A percentile compares a stretch with the other conserved stretches of the same genome.
phyloP scores from a whole-genome alignment of 2,797 vertebrate genomes.

The Eupleurogrammus muticus region DNA sequence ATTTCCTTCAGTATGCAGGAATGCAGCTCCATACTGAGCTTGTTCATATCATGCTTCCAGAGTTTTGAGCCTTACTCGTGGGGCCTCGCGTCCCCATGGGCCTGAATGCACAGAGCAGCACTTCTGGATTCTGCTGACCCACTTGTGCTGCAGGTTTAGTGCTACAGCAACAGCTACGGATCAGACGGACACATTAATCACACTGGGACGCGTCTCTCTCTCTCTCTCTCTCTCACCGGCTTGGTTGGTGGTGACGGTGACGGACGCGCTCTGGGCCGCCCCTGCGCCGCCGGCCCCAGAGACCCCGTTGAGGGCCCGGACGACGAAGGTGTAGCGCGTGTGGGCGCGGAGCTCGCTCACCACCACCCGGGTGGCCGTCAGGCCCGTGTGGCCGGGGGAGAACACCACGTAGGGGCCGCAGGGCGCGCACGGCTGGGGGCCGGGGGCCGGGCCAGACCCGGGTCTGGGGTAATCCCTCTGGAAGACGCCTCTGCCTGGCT shows the following conservation, averaged over 20 bases:
- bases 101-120: constrained; percentile 46
- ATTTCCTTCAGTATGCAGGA: not conserved
- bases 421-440: constrained; percentile 88
- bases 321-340: constrained; percentile 97
- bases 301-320: constrained; percentile 94
- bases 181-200: constrained; percentile 43
- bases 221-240: constrained; percentile 91
- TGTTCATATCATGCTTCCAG: constrained; percentile 41
- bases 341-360: constrained; percentile 97
- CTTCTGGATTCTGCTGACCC: constrained; percentile 64
- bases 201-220: constrained; percentile 39
- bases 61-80: constrained; percentile 47
- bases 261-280: constrained; percentile 91
- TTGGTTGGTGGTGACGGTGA: constrained; percentile 98
- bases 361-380: constrained; percentile 90
- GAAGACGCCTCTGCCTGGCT: constrained; percentile 61
- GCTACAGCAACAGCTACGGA: constrained; percentile 38
- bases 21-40: constrained; percentile 10
- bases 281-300: constrained; percentile 88
- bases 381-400: constrained; percentile 88
- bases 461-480: constrained; percentile 56
- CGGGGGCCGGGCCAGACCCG: constrained; percentile 75
- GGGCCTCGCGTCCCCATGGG: constrained; percentile 40
- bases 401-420: constrained; percentile 92
- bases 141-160: constrained; percentile 59